phyloP scores from a whole-genome alignment of 2,888 invertebrate species.

The Tipula vernalis region DNA sequence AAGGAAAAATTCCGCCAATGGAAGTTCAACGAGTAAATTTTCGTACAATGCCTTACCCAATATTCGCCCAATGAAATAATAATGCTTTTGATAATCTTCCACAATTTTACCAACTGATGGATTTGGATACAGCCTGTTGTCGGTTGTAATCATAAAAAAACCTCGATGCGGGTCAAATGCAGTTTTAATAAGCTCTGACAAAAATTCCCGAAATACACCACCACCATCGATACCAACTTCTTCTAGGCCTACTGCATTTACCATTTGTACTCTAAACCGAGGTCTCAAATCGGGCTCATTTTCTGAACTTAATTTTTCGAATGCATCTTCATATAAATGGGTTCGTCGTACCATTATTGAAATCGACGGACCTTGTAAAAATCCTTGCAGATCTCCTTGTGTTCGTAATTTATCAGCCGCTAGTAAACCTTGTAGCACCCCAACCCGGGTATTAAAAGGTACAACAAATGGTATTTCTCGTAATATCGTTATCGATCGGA shows the following conservation, averaged over 20 bases:
- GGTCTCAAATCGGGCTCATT: constrained; percentile 81
- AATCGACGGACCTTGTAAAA: constrained; percentile 62
- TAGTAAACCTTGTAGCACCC: constrained; percentile 64
- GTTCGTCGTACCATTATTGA: constrained; percentile 69
- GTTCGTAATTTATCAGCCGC: constrained; percentile 39
- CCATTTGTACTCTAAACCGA: constrained; percentile 76
- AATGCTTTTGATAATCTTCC: constrained; percentile 78
- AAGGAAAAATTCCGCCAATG: constrained; percentile 91
- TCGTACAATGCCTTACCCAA: constrained; percentile 93
- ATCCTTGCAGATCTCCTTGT: constrained; percentile 61
- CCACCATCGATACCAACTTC: constrained; percentile 98
- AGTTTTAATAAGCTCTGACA: constrained; percentile 85
- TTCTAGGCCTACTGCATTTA: constrained; percentile 81
- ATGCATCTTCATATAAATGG: constrained; percentile 97
- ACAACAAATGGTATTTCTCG: constrained; percentile 91
- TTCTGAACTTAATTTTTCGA: constrained; percentile 79
- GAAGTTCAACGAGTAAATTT: constrained; percentile 85
- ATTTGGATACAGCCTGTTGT: constrained; percentile 92
- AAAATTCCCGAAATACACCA: constrained; percentile 90
- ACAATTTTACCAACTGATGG: constrained; percentile 81
- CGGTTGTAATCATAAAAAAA: constrained; percentile 75
- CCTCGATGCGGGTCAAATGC: constrained; percentile 95
- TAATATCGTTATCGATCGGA: constrained; percentile 74
- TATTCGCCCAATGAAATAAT: constrained; percentile 87
- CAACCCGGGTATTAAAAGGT: constrained; percentile 78